Evolutionary conservation across 1,140 invertebrate genomes (phyloP), one percentile per base, ranked within the genome.

Genomic region (Medauroidea extradentata): DNA sequence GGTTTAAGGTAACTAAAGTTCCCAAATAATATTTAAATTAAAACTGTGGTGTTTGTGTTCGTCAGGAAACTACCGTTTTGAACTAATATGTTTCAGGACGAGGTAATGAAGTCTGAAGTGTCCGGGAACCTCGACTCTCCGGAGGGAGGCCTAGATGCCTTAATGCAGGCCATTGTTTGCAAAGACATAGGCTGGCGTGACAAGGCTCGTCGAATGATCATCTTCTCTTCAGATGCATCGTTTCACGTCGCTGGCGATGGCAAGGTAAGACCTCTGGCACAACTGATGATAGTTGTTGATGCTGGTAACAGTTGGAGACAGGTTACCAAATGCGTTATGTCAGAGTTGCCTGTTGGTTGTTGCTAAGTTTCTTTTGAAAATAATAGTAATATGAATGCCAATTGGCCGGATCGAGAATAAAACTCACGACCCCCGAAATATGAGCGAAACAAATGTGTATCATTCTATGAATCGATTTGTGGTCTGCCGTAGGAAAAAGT

Each of bases 81-180:
- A 19, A 43, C 5, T 14, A 19, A 11, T 44, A 9, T 44, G 9
- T 1, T 1, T 44, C 44, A 57, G 56, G 34, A 2, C 4, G 25
- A 21, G 52, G 73, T 86, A 8, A 73, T 74, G 24, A 62, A 72
- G 16, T 77, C 80, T 5, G 63, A 74, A 1, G 79, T 88, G 8
- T 89, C 87, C 1, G 79, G 78, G 18, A 91, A 90, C 72, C 68
- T 86, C 55, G 89, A 91, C 63, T 69, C 73, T 2, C 88, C 88
- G 1, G 90, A 93, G 74, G 89, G 88, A 34, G 87, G 87, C 1
- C 81, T 92, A 25, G 90, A 93, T 71, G 90, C 87, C 3, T 79
- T 93, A 24, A 87, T 91, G 78, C 90, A 93, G 70, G 84, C 79
- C 0, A 79, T 88, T 18, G 79, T 80, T 1, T 88, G 86, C 64